Percentiles rank a stretch among this genome's conserved stretches.
Conservation (phyloP, 2,797 vertebrate species). For the Tenualosa ilisha region DNA sequence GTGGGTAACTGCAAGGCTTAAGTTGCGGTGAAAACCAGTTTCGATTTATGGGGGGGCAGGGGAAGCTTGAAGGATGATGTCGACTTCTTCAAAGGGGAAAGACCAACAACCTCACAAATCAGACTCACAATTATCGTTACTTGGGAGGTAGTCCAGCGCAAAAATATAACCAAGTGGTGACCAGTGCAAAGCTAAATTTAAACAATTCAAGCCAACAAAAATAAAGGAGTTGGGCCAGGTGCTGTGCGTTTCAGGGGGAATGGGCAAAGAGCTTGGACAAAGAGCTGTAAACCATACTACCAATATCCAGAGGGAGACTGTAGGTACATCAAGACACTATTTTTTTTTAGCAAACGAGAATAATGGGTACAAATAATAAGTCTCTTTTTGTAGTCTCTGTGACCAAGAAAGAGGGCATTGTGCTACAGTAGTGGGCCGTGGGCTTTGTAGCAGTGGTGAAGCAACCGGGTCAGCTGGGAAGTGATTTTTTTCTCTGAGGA, state of each 20-base stretch:
- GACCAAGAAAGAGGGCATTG: not conserved
- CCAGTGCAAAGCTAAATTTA: not conserved
- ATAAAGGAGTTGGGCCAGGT: not conserved
- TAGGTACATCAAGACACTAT: not conserved
- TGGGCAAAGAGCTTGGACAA: not conserved
- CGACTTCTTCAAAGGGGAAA: not conserved
- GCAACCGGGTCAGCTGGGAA: not conserved
- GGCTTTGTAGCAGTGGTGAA: not conserved
- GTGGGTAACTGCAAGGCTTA: no score
- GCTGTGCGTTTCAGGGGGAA: not conserved
- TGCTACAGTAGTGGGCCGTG: not conserved
- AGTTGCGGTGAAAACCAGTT: no score
- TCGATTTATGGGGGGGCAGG: not conserved
- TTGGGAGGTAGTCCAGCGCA: not conserved
- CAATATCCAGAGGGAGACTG: not conserved
- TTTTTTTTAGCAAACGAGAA: no score
- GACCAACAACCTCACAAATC: not conserved
- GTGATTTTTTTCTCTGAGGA: not conserved
- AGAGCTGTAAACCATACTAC: not conserved
- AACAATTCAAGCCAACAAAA: not conserved
- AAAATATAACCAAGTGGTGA: not conserved
- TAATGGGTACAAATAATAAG: no score
- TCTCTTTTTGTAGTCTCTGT: not conserved
- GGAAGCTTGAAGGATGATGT: not conserved
- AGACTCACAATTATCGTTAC: not conserved